Evolutionary conservation across 2,797 vertebrate genomes (phyloP), one percentile per base, ranked within the genome.

Genomic region (Microctenopoma stevenorrisi): DNA sequence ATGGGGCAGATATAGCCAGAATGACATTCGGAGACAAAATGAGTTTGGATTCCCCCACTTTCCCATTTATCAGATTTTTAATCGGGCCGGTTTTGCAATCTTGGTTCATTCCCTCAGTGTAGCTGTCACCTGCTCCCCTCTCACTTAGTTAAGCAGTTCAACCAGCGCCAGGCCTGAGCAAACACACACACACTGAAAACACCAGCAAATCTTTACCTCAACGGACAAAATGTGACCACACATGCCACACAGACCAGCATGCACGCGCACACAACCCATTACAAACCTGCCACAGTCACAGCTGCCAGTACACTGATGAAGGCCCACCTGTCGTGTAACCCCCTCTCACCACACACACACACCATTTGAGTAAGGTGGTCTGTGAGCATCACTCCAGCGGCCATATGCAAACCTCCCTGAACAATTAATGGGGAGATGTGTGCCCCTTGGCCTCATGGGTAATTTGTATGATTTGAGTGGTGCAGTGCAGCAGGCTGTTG

Each of bases 281-380:
- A 91, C 88, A 90, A 90, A 91, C 87, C 88, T 88, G 89, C 92
- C 86, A 86, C 93, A 91, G 91, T 90, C 92, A 91, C 94, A 94
- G 93, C 93, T 94, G 94, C 94, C 93, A 94, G 90, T 83, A 78
- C 82, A 77, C 91, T 94, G 93, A 94, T 93, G 93, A 94, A 94
- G 89, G 91, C 89, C 91, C 94, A 94, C 94, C 94, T 94, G 94
- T 94, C 93, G 91, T 90, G 87, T 81, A 73, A 80, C 87, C 79
- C 80, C 68, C 57, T 62, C 78, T 76, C 77, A 64, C 48, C 74
- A 68, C 68, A 76, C 67, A 68, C 69, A 75, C 57, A 74, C 82
- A 80, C 58, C 68, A 63, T 79, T 81, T 79, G 79, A 92, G 87
- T 86, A 86, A 91, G 89, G 85, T 82, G 88, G 90, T 88, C 92